Evolutionary conservation across 2,888 invertebrate genomes (phyloP).

Genomic region (Syrista parreyssii): DNA sequence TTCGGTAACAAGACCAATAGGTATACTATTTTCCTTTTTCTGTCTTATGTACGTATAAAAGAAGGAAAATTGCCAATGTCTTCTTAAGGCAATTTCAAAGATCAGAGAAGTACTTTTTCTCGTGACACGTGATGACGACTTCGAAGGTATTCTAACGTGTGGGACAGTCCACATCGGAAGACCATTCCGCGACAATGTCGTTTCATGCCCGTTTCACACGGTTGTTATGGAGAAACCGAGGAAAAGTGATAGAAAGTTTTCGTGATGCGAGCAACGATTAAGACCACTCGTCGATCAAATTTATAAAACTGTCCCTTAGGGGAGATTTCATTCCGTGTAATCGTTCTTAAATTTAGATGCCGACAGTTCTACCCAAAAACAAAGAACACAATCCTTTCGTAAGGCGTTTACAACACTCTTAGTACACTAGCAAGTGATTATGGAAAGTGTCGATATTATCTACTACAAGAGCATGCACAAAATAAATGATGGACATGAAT

Average conservation of each 20-base stretch:
- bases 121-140: background rate
- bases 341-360: constrained; percentile 60
- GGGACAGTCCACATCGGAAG: background rate
- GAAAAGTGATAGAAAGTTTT: background rate
- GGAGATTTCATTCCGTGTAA: constrained; percentile 59
- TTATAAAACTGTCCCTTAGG: constrained; percentile 64
- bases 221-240: background rate
- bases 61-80: background rate
- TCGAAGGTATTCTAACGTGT: background rate
- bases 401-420: constrained; percentile 20
- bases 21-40: background rate
- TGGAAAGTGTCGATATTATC: constrained; percentile 30
- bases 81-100: background rate
- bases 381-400: constrained; percentile 35
- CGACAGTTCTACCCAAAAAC: constrained; percentile 52
- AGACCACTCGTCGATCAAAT: constrained; percentile 35
- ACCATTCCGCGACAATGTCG: background rate
- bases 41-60: background rate
- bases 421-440: constrained; percentile 24
- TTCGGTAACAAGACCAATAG: background rate
- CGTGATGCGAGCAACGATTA: constrained; percentile 10
- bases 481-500: constrained; percentile 1
- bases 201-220: background rate
- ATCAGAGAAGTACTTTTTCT: background rate
- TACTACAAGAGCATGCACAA: constrained; percentile 48